phyloP scores from a whole-genome alignment of 2,888 invertebrate genomes.

The Acrocyrtus sp. region DNA sequence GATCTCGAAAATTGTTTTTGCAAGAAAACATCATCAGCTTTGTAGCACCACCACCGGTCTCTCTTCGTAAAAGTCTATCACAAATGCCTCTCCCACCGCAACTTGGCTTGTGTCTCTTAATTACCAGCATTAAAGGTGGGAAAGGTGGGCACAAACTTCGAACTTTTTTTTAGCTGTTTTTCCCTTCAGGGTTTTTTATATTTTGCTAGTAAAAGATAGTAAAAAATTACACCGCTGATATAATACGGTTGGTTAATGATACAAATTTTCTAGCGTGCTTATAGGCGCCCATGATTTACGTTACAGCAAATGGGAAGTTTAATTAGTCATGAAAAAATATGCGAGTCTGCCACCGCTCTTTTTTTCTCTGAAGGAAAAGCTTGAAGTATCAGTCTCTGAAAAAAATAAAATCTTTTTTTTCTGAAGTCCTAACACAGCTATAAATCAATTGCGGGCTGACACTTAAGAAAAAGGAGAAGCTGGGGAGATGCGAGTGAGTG shows the following conservation, averaged over 20 bases:
- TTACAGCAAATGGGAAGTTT: constrained; percentile 34
- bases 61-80: too few relatives aligned
- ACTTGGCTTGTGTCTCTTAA: constrained; percentile 39
- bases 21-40: background rate
- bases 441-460: constrained; percentile 44
- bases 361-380: constrained; percentile 9
- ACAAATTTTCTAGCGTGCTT: background rate
- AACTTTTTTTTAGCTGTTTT: background rate
- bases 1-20: background rate
- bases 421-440: constrained; percentile 20
- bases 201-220: background rate
- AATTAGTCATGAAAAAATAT: constrained; percentile 22
- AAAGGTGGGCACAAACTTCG: background rate
- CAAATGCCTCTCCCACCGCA: background rate
- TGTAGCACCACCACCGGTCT: background rate
- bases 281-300: too few relatives aligned
- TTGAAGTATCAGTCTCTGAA: background rate
- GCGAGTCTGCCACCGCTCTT: constrained; percentile 5
- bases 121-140: constrained; percentile 14
- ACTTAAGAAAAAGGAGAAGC: constrained; percentile 32
- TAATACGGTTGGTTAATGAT: background rate
- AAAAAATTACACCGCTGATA: background rate
- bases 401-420: constrained; percentile 1
- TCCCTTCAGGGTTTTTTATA: background rate
- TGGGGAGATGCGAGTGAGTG: too few relatives aligned